Base-by-base conservation (phyloP, 2,888 invertebrate genomes). In the Erebia aethiops region DNA sequence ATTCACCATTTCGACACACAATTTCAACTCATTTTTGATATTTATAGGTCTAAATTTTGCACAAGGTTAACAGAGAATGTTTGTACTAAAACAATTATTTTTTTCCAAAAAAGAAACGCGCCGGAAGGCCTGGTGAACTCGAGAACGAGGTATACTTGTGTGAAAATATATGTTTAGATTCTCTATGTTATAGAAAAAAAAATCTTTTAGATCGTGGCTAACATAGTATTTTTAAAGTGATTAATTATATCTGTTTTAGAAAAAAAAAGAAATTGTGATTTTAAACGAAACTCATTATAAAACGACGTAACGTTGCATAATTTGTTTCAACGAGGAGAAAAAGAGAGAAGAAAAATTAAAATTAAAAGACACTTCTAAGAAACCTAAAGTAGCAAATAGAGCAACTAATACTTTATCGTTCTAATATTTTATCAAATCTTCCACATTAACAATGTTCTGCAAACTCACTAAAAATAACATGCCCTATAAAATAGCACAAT, bases 111-210 rank as follows among this genome's bases (percentile, higher is more conserved):
- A 95, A 95, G 94, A 94, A 95, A 94, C 95, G 95, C 92, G 67
- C 67, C 67, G 95, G 94, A 92, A 96, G 97, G 90, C 97, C 97
- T 88, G 97, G 97, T 91, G 96, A 96, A 95, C 94, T 97, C 94
- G 86, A 95, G 94, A 96, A 96, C 92, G 97, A 96, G 96, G 92
- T 91, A 93, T 86, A 88, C 81, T 82, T 85, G 91, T 92, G 92
- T 92, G 92, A 79, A 88, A 86, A 83, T 91, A 90, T 87, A 88
- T 92, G 92, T 92, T 89, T 91, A 91, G 89, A 88, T 80, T 18
- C 77, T 80, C 85, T 84, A 88, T 92, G 91, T 91, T 76, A 86
- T 89, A 91, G 87, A 89, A 78, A 81, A 80, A n/a, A 35, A 79
- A 77, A 75, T 73, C 74, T 78, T 80, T 78, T 89, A 90, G 88